Evolutionary conservation across 2,888 invertebrate species (phyloP), one percentile per base, ranked within the genome.

Genomic region (Campopleginae sp.): DNA sequence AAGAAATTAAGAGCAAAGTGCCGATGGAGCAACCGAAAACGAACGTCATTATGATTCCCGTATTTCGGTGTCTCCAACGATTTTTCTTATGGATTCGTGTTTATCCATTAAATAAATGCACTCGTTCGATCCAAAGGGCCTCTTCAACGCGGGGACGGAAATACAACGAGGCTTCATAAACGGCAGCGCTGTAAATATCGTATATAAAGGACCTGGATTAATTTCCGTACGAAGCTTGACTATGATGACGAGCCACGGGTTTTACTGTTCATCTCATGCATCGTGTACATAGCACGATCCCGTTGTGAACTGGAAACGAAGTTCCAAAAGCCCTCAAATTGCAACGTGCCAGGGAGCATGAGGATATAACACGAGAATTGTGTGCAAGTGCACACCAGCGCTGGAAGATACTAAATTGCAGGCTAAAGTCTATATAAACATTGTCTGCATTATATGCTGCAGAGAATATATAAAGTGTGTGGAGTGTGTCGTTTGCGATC

Each of bases 321-420:
- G 68, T 75, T 75, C 54, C 48, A 8, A 38, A 70, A 51, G 68
- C 48, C 48, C 58, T 58, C 54, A 68, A 75, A 61, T 38, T 51
- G 65, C 38, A 42, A 70, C 58, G 70, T 19, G 46, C 66, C 58
- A 54, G 46, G 23, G 54, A 38, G 72, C 27, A 63, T 31, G 54
- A 14, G 65, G 23, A 33, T 65, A 81, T 23, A 58, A 42, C 38
- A 61, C 6, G 75, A 81, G 68, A 76, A 65, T 76, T 23, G 33
- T 58, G 54, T 42, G 23, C 54, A 54, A 66, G 72, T 65, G 27
- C 42, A 46, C 33, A 44, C 38, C 14, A 75, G 58, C 58, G 17
- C 27, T 68, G 68, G 27, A 17, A 70, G 68, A 75, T 81, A 74
- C 23, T 75, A 75, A 76, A 75, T 81, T 68, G 61, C 76, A 54